These are phyloP conservation scores for Linnaemya tessellans DNA, from an alignment of 2,888 invertebrate species.

Conservation along the genomic window DNA sequence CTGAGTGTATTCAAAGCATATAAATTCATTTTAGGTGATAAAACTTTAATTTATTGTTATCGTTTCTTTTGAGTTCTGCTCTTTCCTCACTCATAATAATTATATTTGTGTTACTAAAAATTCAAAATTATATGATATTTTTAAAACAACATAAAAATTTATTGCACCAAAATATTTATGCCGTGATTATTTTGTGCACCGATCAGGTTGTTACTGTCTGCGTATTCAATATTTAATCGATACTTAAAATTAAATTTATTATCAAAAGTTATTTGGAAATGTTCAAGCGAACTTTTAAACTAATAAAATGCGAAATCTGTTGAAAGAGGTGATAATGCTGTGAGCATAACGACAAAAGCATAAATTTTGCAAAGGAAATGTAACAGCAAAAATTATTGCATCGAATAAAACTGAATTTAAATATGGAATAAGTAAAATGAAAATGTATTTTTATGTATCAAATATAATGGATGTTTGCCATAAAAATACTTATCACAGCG, in stretches of 20 bases:
- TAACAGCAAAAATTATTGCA: constrained; percentile 14
- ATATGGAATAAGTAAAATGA: not conserved
- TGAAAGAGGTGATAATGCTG: constrained; percentile 47
- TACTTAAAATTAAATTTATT: constrained; percentile 49
- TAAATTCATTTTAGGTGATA: constrained; percentile 43
- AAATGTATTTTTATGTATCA: not conserved
- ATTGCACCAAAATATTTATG: constrained; percentile 28
- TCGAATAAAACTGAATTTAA: constrained; percentile 20
- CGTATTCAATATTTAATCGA: constrained; percentile 27
- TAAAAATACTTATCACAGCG: not conserved
- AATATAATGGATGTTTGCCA: not conserved
- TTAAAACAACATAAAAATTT: constrained; percentile 47
- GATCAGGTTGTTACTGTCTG: constrained; percentile 1
- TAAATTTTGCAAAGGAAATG: not conserved
- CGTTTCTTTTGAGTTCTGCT: constrained; percentile 28
- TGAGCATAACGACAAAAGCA: not conserved
- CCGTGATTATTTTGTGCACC: not conserved
- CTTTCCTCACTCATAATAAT: constrained; percentile 11
- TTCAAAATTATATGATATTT: constrained; percentile 36
- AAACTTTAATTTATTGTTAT: constrained; percentile 61
- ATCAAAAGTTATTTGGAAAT: constrained; percentile 29
- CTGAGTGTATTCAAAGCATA: constrained; percentile 36
- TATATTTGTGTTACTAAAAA: constrained; percentile 40
- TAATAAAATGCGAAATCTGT: constrained; percentile 30
- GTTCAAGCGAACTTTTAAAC: constrained; percentile 7